Percentiles rank a stretch among this genome's conserved stretches.
Evolutionary conservation across 2,113 vertebrate genomes (phyloP).

Genomic region (Bufo gargarizans): DNA sequence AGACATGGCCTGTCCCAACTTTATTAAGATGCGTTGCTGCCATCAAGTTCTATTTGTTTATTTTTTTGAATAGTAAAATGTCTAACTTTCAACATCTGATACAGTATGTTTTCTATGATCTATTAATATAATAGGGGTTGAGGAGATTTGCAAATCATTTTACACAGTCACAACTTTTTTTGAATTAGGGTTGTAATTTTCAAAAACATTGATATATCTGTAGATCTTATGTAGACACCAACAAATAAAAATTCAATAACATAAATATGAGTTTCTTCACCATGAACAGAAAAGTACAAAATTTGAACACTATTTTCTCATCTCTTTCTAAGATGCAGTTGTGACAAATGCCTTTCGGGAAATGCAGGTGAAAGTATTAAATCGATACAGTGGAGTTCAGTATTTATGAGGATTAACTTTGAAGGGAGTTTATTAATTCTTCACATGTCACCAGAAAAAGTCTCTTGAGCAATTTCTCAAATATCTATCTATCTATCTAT

Average conservation of each 20-base stretch:
- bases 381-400: slow-evolving; percentile 46
- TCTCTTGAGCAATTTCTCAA: slow-evolving; percentile 40
- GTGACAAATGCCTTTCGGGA: slow-evolving; percentile 49
- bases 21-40: too few relatives aligned
- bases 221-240: background rate
- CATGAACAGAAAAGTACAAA: slow-evolving; percentile 5
- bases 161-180: too few relatives aligned
- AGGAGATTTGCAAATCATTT: too few relatives aligned
- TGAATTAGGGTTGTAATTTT: too few relatives aligned
- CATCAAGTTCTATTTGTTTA: too few relatives aligned
- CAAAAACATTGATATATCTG: background rate
- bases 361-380: slow-evolving; percentile 50
- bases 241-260: background rate
- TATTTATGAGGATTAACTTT: slow-evolving; percentile 53
- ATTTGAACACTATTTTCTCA: slow-evolving; percentile 29
- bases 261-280: background rate
- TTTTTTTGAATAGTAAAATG: too few relatives aligned
- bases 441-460: slow-evolving; percentile 42
- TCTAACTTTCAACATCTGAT: too few relatives aligned
- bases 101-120: too few relatives aligned
- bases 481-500: background rate
- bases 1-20: too few relatives aligned
- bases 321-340: background rate
- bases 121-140: too few relatives aligned
- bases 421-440: slow-evolving; percentile 53